A percentile compares a stretch with the other conserved stretches of the same genome.
phyloP scores from a whole-genome alignment of 2,113 vertebrate species.

The Castor canadensis region DNA sequence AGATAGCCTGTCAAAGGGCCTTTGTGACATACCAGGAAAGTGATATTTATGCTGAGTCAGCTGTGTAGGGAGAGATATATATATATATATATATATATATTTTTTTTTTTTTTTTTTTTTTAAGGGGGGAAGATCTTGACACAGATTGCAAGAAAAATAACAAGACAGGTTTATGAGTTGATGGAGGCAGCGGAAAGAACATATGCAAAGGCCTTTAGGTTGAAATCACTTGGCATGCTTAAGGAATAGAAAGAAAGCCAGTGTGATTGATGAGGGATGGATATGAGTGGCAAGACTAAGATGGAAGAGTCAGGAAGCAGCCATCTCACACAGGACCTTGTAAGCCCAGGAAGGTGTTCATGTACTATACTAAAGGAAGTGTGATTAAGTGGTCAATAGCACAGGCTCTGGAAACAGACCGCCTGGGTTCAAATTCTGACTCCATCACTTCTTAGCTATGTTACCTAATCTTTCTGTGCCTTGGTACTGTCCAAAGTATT shows the following conservation, averaged over 20 bases:
- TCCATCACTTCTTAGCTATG: not conserved
- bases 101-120: too few relatives aligned
- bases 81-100: too few relatives aligned
- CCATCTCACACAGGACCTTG: not conserved
- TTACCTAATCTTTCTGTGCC: constrained; percentile 2
- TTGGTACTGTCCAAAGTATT: not conserved
- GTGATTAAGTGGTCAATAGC: not conserved
- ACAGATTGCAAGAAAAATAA: not conserved
- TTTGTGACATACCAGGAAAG: not conserved
- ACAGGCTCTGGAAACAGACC: constrained; percentile 27
- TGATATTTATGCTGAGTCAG: constrained; percentile 53
- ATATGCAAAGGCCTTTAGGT: not conserved
- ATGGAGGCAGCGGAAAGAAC: not conserved
- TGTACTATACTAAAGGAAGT: not conserved
- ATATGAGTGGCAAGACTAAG: not conserved
- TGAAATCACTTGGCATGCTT: not conserved
- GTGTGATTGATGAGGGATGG: not conserved
- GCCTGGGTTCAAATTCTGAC: constrained; percentile 23
- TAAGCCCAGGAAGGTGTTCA: not conserved
- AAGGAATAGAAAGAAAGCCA: not conserved
- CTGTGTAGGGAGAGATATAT: not conserved
- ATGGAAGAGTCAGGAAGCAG: not conserved
- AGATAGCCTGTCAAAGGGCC: not conserved
- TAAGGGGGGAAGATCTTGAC: not conserved
- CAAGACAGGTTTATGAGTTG: not conserved